Evolutionary conservation across 2,113 vertebrate species (phyloP).

Genomic region (Pachycephala philippinensis): DNA sequence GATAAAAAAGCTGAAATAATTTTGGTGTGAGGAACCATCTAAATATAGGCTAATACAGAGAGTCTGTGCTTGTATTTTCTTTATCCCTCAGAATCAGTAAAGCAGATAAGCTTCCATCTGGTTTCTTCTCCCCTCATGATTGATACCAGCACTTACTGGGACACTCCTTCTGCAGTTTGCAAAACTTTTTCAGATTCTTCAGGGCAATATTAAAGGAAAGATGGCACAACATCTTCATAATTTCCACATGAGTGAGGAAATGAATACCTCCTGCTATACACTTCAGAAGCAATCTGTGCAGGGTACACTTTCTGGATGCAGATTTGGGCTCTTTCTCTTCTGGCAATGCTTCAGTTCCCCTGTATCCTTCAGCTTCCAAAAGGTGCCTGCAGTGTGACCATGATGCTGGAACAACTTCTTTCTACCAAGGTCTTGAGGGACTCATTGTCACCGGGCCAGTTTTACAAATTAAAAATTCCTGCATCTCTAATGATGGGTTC

Average conservation of each 20-base stretch:
- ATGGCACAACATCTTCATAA: background rate
- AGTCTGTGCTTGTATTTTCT: background rate
- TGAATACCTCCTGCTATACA: background rate
- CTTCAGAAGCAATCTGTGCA: slow-evolving; percentile 15
- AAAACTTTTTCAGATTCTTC: background rate
- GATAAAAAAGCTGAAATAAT: background rate
- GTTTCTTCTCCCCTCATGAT: background rate
- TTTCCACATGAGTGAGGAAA: slow-evolving; percentile 30
- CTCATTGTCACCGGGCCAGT: slow-evolving; percentile 23
- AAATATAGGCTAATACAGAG: background rate
- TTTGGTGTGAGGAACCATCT: background rate
- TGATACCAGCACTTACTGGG: background rate
- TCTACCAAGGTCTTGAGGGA: background rate
- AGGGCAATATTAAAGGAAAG: background rate
- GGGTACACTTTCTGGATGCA: background rate
- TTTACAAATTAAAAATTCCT: slow-evolving; percentile 59
- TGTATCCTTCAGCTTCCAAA: slow-evolving; percentile 9
- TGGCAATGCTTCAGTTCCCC: background rate
- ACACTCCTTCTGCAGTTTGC: background rate
- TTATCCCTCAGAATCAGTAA: background rate
- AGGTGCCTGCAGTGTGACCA: background rate
- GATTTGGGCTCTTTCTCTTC: slow-evolving; percentile 1
- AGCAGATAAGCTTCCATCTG: background rate
- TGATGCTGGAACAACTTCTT: background rate
- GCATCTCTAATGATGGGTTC: slow-evolving; percentile 39